phyloP scores from a whole-genome alignment of 2,113 vertebrate species.

The Syngnathus typhle region DNA sequence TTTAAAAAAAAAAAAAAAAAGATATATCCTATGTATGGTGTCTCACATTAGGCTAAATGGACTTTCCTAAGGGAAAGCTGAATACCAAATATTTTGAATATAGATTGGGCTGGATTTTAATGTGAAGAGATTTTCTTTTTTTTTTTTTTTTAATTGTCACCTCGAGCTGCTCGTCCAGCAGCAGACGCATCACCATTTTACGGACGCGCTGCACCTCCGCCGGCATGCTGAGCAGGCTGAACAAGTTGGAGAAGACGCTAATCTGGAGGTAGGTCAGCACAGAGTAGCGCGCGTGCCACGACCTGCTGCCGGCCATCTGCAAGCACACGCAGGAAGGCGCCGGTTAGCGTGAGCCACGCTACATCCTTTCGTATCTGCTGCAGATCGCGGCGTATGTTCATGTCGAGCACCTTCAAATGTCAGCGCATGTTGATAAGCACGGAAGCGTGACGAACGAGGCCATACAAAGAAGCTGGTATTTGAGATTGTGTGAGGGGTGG shows the following conservation, averaged over 20 bases:
- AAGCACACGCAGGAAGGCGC: background rate
- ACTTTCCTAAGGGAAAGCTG: too few species aligned
- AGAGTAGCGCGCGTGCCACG: constrained; percentile 92
- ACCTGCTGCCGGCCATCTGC: constrained; percentile 86
- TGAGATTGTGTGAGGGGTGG: background rate
- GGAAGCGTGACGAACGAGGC: background rate
- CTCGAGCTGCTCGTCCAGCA: constrained; percentile 95
- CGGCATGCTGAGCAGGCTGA: constrained; percentile 84
- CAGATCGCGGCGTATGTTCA: background rate
- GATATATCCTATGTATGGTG: too few species aligned
- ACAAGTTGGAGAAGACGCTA: constrained; percentile 97
- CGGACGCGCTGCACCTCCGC: constrained; percentile 78
- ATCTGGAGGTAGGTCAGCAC: constrained; percentile 95
- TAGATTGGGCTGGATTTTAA: too few species aligned
- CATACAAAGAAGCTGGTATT: background rate
- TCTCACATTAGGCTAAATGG: too few species aligned
- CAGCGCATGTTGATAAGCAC: background rate
- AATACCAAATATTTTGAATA: too few species aligned
- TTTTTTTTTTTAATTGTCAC: constrained; percentile 54
- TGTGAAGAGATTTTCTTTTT: background rate
- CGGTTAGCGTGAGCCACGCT: background rate
- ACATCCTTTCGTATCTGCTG: background rate
- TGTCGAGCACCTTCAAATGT: background rate
- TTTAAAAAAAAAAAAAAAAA: constrained; percentile 13
- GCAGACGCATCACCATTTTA: constrained; percentile 82